Conservation (phyloP, 2,797 vertebrate species). For the Premnoplex brunnescens region DNA sequence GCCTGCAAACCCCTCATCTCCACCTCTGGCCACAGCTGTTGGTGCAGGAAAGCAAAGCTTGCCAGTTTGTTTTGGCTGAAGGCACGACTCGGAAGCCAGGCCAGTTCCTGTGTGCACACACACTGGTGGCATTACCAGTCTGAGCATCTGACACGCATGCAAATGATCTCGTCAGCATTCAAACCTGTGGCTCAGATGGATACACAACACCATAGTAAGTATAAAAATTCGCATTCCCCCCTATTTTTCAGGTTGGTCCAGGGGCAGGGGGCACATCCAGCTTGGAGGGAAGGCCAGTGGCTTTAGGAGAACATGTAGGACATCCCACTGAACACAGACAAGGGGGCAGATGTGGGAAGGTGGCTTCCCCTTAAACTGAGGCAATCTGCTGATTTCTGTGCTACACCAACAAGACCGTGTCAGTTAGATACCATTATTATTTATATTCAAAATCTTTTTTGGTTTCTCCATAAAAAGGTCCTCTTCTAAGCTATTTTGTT, state of each 20-base stretch:
- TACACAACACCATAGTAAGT: neutral
- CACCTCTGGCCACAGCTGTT: neutral
- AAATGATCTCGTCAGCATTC: neutral
- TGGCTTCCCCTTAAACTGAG: neutral
- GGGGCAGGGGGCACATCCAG: neutral
- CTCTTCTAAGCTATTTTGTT: neutral
- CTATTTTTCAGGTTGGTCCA: neutral
- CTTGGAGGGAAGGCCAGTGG: neutral
- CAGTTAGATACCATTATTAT: neutral
- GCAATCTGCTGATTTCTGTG: neutral
- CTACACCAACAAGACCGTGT: neutral
- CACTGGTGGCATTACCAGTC: no score
- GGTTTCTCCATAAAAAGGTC: neutral
- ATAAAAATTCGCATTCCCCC: neutral
- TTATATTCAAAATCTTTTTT: neutral
- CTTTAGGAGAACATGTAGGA: neutral
- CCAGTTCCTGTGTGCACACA: neutral
- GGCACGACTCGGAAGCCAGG: neutral
- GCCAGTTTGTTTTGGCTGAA: neutral
- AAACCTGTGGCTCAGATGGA: neutral
- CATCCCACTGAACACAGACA: neutral
- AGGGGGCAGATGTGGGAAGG: neutral
- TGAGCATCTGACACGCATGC: neutral
- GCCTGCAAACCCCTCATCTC: neutral
- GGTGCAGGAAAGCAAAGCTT: neutral